phyloP scores from a whole-genome alignment of 2,888 invertebrate genomes.

The Chorisops tibialis region DNA sequence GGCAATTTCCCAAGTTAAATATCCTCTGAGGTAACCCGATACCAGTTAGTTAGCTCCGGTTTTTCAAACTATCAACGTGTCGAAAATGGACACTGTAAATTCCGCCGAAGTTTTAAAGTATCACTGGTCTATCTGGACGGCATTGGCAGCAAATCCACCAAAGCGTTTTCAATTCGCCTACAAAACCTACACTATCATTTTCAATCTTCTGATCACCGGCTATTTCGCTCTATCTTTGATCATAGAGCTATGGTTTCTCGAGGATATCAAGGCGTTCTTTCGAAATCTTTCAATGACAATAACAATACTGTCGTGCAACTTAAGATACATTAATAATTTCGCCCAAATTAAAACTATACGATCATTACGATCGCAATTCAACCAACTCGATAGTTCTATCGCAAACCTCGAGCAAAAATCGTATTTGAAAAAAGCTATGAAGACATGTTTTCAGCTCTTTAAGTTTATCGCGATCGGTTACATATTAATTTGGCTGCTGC shows the following conservation, averaged over 20 bases:
- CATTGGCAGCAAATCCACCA: slow-evolving; percentile 41
- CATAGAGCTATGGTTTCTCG: slow-evolving; percentile 39
- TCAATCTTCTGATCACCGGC: slow-evolving; percentile 42
- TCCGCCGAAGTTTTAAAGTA: slow-evolving; percentile 41
- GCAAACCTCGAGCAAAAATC: slow-evolving; percentile 35
- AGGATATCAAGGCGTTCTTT: slow-evolving; percentile 40
- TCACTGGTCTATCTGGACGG: slow-evolving; percentile 45
- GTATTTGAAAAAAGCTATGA: slow-evolving; percentile 37
- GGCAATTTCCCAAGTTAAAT: too few relatives aligned
- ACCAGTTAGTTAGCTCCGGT: too few relatives aligned
- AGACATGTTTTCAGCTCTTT: slow-evolving; percentile 37
- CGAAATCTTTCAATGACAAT: slow-evolving; percentile 46
- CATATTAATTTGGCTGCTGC: slow-evolving; percentile 39
- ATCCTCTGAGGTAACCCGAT: too few relatives aligned
- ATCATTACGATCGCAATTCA: slow-evolving; percentile 37
- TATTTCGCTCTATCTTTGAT: slow-evolving; percentile 44
- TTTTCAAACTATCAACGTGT: too few relatives aligned
- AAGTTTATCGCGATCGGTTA: slow-evolving; percentile 40
- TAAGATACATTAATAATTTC: slow-evolving; percentile 44
- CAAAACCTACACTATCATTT: slow-evolving; percentile 34
- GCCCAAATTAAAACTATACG: slow-evolving; percentile 40
- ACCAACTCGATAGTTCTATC: slow-evolving; percentile 38
- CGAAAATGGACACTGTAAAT: slow-evolving; percentile 14
- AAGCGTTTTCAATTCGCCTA: slow-evolving; percentile 31
- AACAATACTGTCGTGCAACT: slow-evolving; percentile 43